These are phyloP conservation scores for Acanthis flammea DNA, from an alignment of 2,797 vertebrate species.

Conservation along the genomic window DNA sequence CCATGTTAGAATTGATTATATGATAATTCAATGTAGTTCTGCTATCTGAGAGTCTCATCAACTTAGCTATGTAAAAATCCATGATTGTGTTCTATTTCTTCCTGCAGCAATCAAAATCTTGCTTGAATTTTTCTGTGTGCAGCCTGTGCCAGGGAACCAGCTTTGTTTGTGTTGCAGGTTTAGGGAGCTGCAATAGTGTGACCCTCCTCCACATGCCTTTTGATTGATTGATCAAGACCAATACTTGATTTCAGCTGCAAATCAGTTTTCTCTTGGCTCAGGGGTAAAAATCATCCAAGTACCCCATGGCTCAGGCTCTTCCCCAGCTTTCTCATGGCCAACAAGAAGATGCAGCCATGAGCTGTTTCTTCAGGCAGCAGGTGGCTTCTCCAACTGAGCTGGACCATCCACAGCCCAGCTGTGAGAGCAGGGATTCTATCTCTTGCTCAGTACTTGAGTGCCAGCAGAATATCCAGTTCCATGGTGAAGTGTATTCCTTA, in stretches of 20 bases:
- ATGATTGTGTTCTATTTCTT: background rate
- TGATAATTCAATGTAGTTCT: background rate
- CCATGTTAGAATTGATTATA: background rate
- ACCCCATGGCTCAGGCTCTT: background rate
- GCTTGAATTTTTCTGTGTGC: background rate
- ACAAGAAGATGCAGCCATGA: background rate
- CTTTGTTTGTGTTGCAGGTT: background rate
- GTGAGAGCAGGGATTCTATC: background rate
- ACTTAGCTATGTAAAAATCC: background rate
- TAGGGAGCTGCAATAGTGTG: rapidly evolving
- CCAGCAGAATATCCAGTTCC: background rate
- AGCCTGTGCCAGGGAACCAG: background rate
- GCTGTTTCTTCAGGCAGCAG: background rate
- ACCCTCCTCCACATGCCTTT: background rate
- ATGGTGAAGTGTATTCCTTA: background rate
- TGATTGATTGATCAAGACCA: background rate
- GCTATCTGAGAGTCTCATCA: background rate
- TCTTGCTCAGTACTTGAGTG: background rate
- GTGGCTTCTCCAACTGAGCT: background rate
- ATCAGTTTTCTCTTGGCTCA: background rate
- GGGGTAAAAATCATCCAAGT: background rate
- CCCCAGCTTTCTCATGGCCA: background rate
- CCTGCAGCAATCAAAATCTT: background rate
- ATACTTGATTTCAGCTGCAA: background rate
- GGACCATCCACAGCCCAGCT: background rate